phyloP scores from a whole-genome alignment of 2,113 vertebrate species.

The Pardalotus punctatus region DNA sequence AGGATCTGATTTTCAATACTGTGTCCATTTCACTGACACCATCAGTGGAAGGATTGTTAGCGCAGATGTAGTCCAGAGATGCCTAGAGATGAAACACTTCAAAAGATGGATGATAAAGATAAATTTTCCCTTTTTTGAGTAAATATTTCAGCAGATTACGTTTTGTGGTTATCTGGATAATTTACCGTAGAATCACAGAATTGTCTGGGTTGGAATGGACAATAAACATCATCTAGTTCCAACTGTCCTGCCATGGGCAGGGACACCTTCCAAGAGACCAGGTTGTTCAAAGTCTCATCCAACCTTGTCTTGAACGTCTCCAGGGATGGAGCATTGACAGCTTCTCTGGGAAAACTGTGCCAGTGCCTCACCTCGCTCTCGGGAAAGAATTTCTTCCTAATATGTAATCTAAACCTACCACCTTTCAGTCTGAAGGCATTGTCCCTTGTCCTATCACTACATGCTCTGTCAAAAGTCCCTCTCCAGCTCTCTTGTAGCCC shows the following conservation, averaged over 20 bases:
- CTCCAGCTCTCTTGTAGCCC: background rate
- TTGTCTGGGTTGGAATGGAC: background rate
- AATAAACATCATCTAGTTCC: background rate
- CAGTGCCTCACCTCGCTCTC: background rate
- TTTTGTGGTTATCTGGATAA: background rate
- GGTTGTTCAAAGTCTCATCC: background rate
- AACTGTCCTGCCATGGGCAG: background rate
- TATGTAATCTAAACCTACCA: background rate
- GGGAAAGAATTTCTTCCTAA: background rate
- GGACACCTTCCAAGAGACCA: background rate
- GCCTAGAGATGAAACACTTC: background rate
- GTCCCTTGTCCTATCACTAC: background rate
- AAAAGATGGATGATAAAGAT: background rate
- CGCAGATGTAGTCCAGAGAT: background rate
- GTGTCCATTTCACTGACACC: background rate
- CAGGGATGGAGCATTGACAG: background rate
- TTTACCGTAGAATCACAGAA: background rate
- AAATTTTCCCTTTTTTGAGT: background rate
- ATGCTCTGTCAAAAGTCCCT: background rate
- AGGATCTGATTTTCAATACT: background rate
- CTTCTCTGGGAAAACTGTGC: background rate
- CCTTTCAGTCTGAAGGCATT: background rate
- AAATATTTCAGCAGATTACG: background rate
- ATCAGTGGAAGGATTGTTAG: background rate
- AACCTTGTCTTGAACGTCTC: background rate